Evolutionary conservation across 2,797 vertebrate genomes (phyloP).

Genomic region (Setipinna tenuifilis): DNA sequence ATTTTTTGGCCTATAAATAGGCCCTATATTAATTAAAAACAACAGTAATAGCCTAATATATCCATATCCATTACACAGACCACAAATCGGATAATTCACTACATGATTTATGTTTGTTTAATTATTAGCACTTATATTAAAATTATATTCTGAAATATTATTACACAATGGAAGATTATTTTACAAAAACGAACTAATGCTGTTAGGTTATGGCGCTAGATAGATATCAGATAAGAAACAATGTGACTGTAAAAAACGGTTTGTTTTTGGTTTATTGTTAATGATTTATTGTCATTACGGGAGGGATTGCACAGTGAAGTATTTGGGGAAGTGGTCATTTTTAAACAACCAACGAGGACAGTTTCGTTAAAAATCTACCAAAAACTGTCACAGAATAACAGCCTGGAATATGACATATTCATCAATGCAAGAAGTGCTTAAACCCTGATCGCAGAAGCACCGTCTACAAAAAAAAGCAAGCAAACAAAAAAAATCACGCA

Average conservation of each 20-base stretch:
- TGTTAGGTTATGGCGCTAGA: not conserved
- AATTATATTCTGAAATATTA: not conserved
- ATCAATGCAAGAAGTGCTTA: not conserved
- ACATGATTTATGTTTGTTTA: too few relatives aligned
- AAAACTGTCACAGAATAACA: not conserved
- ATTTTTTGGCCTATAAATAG: not conserved
- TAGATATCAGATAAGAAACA: not conserved
- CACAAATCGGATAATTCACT: not conserved
- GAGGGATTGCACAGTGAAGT: not conserved
- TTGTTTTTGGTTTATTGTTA: too few relatives aligned
- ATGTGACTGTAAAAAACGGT: not conserved
- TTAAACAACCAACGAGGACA: not conserved
- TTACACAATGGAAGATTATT: not conserved
- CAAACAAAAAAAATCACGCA: constrained; percentile 46
- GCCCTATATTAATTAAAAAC: not conserved
- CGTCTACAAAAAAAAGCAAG: not conserved
- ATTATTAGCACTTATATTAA: not conserved
- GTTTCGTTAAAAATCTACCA: not conserved
- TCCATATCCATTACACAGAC: not conserved
- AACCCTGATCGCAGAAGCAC: not conserved
- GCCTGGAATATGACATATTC: not conserved
- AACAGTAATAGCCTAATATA: not conserved
- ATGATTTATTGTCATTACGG: constrained; percentile 10
- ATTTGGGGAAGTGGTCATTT: not conserved
- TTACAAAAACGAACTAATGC: not conserved